Percentiles rank a stretch among this genome's conserved stretches.
These are phyloP conservation scores for Macquaria australasica DNA, from an alignment of 2,113 vertebrate genomes.

Conservation along the genomic window DNA sequence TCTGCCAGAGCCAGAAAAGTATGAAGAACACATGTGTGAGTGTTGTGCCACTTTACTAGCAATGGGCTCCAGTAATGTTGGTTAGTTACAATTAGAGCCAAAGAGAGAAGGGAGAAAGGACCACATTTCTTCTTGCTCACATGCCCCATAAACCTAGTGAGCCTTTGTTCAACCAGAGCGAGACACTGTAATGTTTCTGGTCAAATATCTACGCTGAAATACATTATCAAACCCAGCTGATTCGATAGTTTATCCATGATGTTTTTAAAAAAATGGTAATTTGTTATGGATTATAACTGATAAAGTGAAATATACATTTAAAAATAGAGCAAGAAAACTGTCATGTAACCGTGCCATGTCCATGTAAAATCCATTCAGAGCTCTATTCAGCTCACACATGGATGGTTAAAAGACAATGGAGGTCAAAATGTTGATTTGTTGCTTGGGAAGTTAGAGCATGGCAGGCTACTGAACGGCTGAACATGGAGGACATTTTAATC, in stretches of 20 bases:
- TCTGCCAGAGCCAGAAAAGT: constrained; percentile 50
- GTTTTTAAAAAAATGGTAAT: not conserved
- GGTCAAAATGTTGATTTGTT: constrained; percentile 70
- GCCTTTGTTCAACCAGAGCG: constrained; percentile 47
- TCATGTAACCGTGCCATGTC: not conserved
- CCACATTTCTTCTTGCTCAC: constrained; percentile 22
- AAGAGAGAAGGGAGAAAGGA: constrained; percentile 34
- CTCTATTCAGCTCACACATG: constrained; percentile 12
- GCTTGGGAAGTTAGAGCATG: constrained; percentile 42
- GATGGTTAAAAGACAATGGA: constrained; percentile 53
- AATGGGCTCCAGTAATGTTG: constrained; percentile 51
- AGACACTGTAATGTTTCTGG: constrained; percentile 8
- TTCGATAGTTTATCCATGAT: not conserved
- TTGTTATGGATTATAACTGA: not conserved
- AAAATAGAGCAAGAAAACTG: not conserved
- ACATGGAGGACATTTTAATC: constrained; percentile 76
- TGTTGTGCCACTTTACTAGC: constrained; percentile 48
- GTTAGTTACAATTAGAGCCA: constrained; percentile 35
- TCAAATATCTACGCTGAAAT: not conserved
- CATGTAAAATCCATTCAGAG: constrained; percentile 9
- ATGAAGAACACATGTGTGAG: constrained; percentile 58
- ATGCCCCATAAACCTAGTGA: constrained; percentile 44
- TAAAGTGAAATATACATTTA: not conserved
- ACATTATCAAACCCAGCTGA: not conserved
- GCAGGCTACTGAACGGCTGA: constrained; percentile 45